Evolutionary conservation across 1,140 invertebrate species (phyloP), one percentile per base, ranked within the genome.

Genomic region (Ceratitis capitata): DNA sequence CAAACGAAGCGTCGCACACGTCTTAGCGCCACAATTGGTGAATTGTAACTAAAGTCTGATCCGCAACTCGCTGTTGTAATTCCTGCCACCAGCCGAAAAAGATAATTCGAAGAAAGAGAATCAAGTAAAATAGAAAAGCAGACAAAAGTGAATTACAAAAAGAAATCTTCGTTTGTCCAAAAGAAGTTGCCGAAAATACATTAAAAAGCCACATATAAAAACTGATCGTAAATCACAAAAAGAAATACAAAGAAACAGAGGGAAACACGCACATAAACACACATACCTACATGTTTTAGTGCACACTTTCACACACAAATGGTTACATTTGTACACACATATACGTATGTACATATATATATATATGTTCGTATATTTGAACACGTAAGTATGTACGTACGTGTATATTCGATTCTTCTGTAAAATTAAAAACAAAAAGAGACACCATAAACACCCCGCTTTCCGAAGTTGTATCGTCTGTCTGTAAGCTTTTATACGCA

Each of bases 41-140:
- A 64, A 84, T 84, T 84, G 83, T 61, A 84, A 84, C 83, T 84
- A 56, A 84, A 84, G 6, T 42, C n/a, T 83, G 42, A 32, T 6
- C 47, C 23, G 47, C 49, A 83, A 58, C 26, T 51, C 47, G 32
- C 19, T 5, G 23, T 64, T 64, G 83, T 45, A n/a, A 45, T 56
- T 26, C 56, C 56, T 23, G 58, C 32, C 39, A 56, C 9, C 19
- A 45, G 32, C 39, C n/a, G 56, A 84, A 64, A 84, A n/a, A 45
- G 14, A 58, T 3, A 64, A 14, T 39, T 29, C 23, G 32, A 56
- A 58, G 56, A 64, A 58, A 64, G 53, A 84, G 56, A 47, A 23
- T 29, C 35, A 26, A 58, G 29, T 1, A 10, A n/a, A 39, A 42
- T n/a, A 39, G 29, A 29, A 83, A 53, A 61, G 7, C 35, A 26